phyloP scores from a whole-genome alignment of 2,888 invertebrate species.

The Aromia moschata region DNA sequence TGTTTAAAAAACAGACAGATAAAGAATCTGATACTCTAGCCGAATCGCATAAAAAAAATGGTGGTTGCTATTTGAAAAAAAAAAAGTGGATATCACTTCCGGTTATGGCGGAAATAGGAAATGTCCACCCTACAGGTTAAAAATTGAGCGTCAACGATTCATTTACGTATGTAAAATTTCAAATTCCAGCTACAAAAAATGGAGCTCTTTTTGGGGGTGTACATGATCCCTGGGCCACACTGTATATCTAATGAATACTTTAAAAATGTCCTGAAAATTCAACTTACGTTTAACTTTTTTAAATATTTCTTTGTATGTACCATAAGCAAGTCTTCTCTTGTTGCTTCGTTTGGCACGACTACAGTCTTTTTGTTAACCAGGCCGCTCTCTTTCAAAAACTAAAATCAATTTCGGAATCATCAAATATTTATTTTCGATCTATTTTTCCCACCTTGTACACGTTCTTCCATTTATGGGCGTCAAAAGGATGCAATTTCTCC shows the following conservation, averaged over 20 bases:
- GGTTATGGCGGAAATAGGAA: too few species aligned
- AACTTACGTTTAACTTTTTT: constrained; percentile 72
- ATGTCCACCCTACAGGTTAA: too few species aligned
- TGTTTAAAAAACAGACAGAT: too few species aligned
- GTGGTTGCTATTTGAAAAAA: too few species aligned
- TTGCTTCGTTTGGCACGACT: constrained; percentile 77
- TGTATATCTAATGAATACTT: background rate
- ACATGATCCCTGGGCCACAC: too few species aligned
- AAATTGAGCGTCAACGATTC: too few species aligned
- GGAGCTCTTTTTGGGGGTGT: too few species aligned
- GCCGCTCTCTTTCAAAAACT: constrained; percentile 67
- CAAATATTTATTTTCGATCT: constrained; percentile 18
- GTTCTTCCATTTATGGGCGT: constrained; percentile 86
- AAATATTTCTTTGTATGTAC: constrained; percentile 82
- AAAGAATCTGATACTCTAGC: too few species aligned
- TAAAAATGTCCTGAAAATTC: background rate
- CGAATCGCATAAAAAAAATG: too few species aligned
- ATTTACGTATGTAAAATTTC: too few species aligned
- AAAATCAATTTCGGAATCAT: constrained; percentile 14
- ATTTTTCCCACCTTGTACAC: constrained; percentile 67
- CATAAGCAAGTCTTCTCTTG: constrained; percentile 74
- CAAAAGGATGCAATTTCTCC: constrained; percentile 88
- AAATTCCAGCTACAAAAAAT: too few species aligned
- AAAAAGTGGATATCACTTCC: too few species aligned
- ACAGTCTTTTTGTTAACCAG: constrained; percentile 71